Conservation (phyloP, 2,797 vertebrate genomes). For the Anniella stebbinsi region DNA sequence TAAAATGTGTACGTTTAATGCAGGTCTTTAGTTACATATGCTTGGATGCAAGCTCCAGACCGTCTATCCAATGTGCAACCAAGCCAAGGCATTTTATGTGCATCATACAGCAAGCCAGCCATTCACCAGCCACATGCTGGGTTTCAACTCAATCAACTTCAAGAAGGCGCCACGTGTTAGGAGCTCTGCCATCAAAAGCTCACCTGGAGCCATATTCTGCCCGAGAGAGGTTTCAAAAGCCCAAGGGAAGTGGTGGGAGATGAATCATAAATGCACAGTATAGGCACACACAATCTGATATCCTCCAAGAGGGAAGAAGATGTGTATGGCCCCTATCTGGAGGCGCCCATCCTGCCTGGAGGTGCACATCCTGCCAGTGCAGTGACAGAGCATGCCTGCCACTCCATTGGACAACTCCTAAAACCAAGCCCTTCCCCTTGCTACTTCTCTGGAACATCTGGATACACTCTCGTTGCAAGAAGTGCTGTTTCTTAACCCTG, state of each 20-base stretch:
- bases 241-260: neutral
- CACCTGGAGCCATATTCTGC: neutral
- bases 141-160: neutral
- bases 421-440: neutral
- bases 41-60: neutral
- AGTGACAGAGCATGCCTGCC: neutral
- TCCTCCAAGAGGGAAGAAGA: neutral
- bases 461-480: neutral
- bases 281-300: neutral
- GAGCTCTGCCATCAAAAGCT: neutral
- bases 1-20: neutral
- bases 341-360: neutral
- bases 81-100: neutral
- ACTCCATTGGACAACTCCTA: neutral
- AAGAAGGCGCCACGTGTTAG: neutral
- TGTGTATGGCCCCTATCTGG: too few relatives aligned
- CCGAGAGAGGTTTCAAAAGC: neutral
- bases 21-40: neutral
- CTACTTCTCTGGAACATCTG: neutral
- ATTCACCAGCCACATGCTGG: too few relatives aligned
- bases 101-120: neutral
- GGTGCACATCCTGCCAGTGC: neutral
- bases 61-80: neutral
- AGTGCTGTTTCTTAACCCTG: neutral
- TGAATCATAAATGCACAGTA: neutral